Percentiles rank a stretch among this genome's conserved stretches.
Conservation (phyloP, 2,797 vertebrate species). For the Anguilla pacifica region DNA sequence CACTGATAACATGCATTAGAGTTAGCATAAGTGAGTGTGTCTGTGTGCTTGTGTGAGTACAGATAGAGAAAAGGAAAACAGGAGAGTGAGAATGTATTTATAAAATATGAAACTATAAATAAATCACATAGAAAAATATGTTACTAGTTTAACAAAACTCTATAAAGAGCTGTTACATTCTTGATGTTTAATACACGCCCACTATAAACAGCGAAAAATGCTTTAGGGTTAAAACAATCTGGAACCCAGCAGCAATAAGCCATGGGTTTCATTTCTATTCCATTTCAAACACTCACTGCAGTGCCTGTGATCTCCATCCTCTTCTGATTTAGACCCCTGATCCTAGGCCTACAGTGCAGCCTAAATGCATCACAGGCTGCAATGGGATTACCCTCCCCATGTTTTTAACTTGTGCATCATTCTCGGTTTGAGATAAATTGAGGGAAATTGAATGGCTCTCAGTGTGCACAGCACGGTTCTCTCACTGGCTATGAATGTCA, state of each 20-base stretch:
- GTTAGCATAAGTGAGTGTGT: background rate
- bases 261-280: background rate
- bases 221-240: background rate
- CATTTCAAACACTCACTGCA: background rate
- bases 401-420: background rate
- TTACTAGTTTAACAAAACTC: background rate
- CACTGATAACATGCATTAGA: background rate
- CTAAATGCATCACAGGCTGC: background rate
- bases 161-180: background rate
- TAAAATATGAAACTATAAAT: background rate
- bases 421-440: conserved; percentile 3
- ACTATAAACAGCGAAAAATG: background rate
- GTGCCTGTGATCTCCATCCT: background rate
- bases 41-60: background rate
- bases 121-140: background rate
- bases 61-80: background rate
- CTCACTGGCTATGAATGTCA: background rate
- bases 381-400: background rate
- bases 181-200: background rate
- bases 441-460: conserved; percentile 13
- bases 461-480: background rate
- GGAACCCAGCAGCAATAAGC: background rate
- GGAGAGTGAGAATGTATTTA: background rate
- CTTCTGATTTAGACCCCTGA: background rate
- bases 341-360: background rate